Conservation (phyloP, 1,140 invertebrate genomes). For the Druon quercuslanigerum region DNA sequence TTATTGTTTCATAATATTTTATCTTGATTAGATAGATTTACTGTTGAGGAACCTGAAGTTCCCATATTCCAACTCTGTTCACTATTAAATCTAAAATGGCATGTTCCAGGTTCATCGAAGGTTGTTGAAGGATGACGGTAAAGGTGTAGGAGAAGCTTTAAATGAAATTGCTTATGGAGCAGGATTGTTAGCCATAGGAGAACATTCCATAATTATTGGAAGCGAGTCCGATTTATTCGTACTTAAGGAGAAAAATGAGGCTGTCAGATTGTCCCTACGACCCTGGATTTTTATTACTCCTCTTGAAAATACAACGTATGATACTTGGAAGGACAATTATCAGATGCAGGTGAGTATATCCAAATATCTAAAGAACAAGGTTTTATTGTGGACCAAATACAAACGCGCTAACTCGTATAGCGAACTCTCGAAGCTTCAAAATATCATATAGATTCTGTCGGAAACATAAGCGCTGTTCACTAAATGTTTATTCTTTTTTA, state of each 20-base stretch:
- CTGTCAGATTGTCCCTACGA: constrained; percentile 59
- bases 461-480: no score
- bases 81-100: not conserved
- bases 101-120: constrained; percentile 86
- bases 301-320: constrained; percentile 62
- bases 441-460: no score
- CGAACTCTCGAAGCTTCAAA: no score
- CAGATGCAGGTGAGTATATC: constrained; percentile 69
- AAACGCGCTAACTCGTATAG: no score
- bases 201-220: constrained; percentile 80
- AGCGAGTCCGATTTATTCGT: constrained; percentile 43
- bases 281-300: constrained; percentile 75
- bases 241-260: constrained; percentile 63
- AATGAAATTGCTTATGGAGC: constrained; percentile 88
- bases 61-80: not conserved
- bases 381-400: not conserved
- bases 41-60: no score
- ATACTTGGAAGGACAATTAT: constrained; percentile 67
- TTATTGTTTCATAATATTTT: constrained; percentile 21
- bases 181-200: constrained; percentile 90
- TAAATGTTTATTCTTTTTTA: no score
- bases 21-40: no score
- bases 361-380: no score
- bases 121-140: constrained; percentile 90
- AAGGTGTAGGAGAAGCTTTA: constrained; percentile 94